Conservation (phyloP, 2,888 invertebrate genomes). For the Xylocampa areola region DNA sequence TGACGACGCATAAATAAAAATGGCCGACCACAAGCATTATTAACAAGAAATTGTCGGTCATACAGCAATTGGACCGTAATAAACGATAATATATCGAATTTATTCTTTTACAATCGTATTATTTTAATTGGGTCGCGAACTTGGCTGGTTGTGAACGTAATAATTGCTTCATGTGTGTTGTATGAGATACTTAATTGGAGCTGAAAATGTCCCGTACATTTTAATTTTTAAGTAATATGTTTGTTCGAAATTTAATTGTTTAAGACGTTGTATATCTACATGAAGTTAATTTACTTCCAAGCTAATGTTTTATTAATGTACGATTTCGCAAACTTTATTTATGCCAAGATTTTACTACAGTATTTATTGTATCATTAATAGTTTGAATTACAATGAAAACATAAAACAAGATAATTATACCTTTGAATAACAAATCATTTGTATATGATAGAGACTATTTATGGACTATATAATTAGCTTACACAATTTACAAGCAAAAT, state of each 20-base stretch:
- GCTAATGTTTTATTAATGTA: no score
- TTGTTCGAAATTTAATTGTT: background rate
- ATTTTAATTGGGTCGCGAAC: slow-evolving; percentile 51
- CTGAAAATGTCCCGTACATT: slow-evolving; percentile 1
- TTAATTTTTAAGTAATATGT: background rate
- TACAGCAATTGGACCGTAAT: slow-evolving; percentile 52
- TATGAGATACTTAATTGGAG: slow-evolving; percentile 39
- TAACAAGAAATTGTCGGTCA: slow-evolving; percentile 56
- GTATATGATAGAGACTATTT: slow-evolving; percentile 19
- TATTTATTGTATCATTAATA: slow-evolving; percentile 3
- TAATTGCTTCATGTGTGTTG: slow-evolving; percentile 41
- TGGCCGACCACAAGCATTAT: slow-evolving; percentile 44
- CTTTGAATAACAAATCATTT: slow-evolving; percentile 29
- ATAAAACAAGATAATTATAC: slow-evolving; percentile 16
- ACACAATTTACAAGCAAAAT: slow-evolving; percentile 24
- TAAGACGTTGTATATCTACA: background rate
- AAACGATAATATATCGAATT: slow-evolving; percentile 46
- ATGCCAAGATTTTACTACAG: slow-evolving; percentile 2
- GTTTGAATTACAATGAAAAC: slow-evolving; percentile 4
- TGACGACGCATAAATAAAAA: slow-evolving; percentile 72
- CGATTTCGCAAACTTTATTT: background rate
- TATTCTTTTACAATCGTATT: slow-evolving; percentile 48
- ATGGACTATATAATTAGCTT: slow-evolving; percentile 18
- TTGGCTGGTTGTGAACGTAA: slow-evolving; percentile 26
- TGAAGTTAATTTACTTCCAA: no score